Evolutionary conservation across 2,797 vertebrate species (phyloP).

Genomic region (Ispidina picta): DNA sequence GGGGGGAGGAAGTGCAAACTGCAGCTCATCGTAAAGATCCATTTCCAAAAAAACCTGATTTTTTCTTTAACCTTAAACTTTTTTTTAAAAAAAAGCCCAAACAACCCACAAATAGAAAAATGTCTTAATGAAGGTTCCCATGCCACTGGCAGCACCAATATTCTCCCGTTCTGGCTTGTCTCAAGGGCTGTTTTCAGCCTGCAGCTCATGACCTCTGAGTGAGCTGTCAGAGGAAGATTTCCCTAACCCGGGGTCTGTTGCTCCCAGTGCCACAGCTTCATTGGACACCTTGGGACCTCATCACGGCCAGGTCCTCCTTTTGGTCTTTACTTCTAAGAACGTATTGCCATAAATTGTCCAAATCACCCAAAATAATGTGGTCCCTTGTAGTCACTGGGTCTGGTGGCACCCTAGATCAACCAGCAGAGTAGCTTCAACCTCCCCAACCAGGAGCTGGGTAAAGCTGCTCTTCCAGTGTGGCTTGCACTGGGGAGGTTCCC

Average conservation of each 20-base stretch:
- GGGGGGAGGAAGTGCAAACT: neutral
- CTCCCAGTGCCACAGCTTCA: neutral
- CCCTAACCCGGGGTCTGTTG: neutral
- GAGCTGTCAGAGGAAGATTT: rapidly evolving
- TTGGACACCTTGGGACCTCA: neutral
- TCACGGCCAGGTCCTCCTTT: neutral
- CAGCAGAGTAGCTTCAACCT: neutral
- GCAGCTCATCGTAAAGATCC: neutral
- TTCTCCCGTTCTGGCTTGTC: neutral
- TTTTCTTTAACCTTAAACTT: no score
- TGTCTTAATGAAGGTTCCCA: neutral
- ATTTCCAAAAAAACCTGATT: neutral
- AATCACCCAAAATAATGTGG: neutral
- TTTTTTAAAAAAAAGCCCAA: no score
- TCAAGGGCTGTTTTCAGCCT: neutral
- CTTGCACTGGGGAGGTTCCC: rapidly evolving
- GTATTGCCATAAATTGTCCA: neutral
- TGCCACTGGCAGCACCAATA: neutral
- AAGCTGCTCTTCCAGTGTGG: neutral
- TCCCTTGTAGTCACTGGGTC: neutral
- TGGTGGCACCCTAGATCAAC: neutral
- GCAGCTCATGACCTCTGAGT: neutral
- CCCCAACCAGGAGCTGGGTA: neutral
- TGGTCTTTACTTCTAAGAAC: neutral
- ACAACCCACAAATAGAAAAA: neutral